Conservation (phyloP, 2,888 invertebrate species). For the Lepidonotus clava region DNA sequence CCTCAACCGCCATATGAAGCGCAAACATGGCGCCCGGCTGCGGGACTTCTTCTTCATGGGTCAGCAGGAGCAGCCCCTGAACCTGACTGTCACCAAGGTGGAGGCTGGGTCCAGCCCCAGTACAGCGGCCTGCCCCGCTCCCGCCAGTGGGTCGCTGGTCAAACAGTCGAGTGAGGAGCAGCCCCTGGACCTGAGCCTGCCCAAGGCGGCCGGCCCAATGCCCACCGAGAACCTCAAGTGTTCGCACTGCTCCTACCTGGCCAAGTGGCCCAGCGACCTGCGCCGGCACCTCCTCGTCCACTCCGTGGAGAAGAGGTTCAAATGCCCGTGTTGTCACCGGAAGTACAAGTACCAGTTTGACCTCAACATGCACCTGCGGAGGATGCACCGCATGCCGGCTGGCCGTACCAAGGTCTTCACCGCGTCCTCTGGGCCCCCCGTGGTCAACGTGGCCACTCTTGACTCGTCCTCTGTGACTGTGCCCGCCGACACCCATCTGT, state of each 20-base stretch:
- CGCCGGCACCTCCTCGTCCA: slow-evolving; percentile 79
- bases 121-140: neutral
- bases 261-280: slow-evolving; percentile 79
- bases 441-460: slow-evolving; percentile 12
- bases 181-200: slow-evolving; percentile 39
- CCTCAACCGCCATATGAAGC: slow-evolving; percentile 77
- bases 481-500: neutral
- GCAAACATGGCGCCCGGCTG: slow-evolving; percentile 73
- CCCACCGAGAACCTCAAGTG: slow-evolving; percentile 69
- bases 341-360: slow-evolving; percentile 87
- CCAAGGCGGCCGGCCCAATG: neutral
- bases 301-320: slow-evolving; percentile 75
- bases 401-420: slow-evolving; percentile 55
- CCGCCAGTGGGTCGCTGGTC: neutral
- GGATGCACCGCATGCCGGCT: slow-evolving; percentile 57
- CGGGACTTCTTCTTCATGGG: slow-evolving; percentile 64
- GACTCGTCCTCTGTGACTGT: slow-evolving; percentile 17
- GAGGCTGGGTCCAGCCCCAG: neutral
- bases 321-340: slow-evolving; percentile 85
- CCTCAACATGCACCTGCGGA: slow-evolving; percentile 62
- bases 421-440: neutral
- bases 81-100: slow-evolving; percentile 51
- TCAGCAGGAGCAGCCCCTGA: slow-evolving; percentile 62
- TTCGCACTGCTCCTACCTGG: slow-evolving; percentile 78
- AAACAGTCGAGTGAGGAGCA: slow-evolving; percentile 10